These are phyloP conservation scores for Hermaeophaga mercurialis DNA, from an alignment of 2,888 invertebrate genomes.

Conservation along the genomic window DNA sequence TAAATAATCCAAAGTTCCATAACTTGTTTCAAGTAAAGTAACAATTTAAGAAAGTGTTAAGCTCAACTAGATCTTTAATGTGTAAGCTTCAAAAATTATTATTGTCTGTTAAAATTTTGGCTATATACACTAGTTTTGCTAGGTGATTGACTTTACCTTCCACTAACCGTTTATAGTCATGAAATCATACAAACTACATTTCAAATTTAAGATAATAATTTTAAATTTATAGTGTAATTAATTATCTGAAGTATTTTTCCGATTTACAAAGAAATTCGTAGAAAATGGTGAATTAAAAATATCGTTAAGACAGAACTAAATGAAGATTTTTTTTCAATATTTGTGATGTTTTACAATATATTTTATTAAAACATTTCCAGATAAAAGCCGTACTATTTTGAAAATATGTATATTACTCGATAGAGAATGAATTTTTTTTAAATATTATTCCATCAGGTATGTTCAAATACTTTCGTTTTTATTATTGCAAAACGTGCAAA, in stretches of 20 bases:
- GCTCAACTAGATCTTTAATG: too few relatives aligned
- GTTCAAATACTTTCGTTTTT: background rate
- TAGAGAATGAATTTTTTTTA: constrained; percentile 2
- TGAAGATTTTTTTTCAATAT: background rate
- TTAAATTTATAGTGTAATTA: too few relatives aligned
- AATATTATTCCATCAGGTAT: background rate
- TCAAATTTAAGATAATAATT: too few relatives aligned
- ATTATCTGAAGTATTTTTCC: background rate
- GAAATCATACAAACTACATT: too few relatives aligned
- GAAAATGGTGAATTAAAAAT: background rate
- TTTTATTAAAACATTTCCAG: constrained; percentile 5
- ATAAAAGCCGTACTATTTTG: constrained; percentile 20
- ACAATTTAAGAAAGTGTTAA: too few relatives aligned
- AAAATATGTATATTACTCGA: constrained; percentile 10
- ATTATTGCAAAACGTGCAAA: background rate
- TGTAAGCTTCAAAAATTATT: too few relatives aligned
- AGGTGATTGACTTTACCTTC: too few relatives aligned
- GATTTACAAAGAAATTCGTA: background rate
- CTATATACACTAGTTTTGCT: too few relatives aligned
- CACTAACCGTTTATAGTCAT: too few relatives aligned
- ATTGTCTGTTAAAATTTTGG: too few relatives aligned
- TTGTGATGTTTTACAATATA: constrained; percentile 9
- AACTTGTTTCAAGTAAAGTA: too few relatives aligned
- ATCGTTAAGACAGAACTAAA: background rate
- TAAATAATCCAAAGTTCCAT: too few relatives aligned